phyloP scores from a whole-genome alignment of 2,888 invertebrate genomes.

The Oscheius sp. region DNA sequence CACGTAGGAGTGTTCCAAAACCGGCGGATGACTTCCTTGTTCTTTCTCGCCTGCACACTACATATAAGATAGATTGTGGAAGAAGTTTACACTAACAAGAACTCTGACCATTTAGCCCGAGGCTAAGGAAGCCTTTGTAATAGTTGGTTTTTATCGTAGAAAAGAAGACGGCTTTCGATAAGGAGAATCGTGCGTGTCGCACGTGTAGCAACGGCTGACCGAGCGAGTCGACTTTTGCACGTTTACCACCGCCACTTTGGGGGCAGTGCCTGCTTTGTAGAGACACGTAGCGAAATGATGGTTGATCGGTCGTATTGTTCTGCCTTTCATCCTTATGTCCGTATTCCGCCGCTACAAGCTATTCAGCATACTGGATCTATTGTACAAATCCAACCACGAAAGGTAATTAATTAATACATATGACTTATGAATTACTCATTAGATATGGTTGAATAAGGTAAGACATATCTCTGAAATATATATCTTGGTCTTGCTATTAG shows the following conservation, averaged over 20 bases:
- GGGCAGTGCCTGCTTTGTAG: too few relatives aligned
- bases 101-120: not conserved
- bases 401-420: not conserved
- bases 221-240: conserved; percentile 25
- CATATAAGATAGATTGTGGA: too few relatives aligned
- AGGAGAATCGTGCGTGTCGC: conserved; percentile 21
- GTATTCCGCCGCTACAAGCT: not conserved
- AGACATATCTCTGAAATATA: too few relatives aligned
- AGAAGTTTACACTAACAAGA: not conserved
- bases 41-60: too few relatives aligned
- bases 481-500: not conserved
- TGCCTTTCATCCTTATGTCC: conserved; percentile 14
- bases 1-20: not conserved
- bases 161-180: conserved; percentile 17
- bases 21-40: not conserved
- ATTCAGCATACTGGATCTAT: not conserved
- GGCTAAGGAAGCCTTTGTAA: too few relatives aligned
- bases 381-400: not conserved
- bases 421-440: too few relatives aligned
- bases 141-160: not conserved
- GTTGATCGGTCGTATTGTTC: not conserved
- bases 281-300: not conserved
- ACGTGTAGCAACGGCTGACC: conserved; percentile 17
- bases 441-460: too few relatives aligned
- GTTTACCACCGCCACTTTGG: too few relatives aligned